These are phyloP conservation scores for Xiphophorus birchmanni DNA, from an alignment of 2,797 vertebrate genomes.

Conservation along the genomic window DNA sequence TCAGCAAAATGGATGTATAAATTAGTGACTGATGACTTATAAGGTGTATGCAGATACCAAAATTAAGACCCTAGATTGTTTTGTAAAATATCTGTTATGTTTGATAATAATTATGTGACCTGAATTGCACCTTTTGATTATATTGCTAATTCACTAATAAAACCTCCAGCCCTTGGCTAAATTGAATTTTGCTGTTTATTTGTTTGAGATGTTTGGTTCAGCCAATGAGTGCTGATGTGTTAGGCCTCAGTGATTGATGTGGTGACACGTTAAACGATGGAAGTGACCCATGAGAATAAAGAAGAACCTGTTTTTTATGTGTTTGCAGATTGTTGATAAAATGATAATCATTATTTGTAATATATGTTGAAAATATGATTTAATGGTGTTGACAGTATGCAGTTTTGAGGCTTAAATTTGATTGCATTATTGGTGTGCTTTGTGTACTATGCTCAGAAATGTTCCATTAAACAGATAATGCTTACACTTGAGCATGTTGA, in stretches of 20 bases:
- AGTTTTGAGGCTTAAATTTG: no score
- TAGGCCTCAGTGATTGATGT: constrained; percentile 82
- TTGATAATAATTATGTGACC: background rate
- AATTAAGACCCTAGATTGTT: background rate
- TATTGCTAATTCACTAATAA: background rate
- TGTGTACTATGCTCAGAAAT: constrained; percentile 5
- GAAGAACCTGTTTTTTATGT: constrained; percentile 45
- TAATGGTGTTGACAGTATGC: no score
- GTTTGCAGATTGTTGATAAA: background rate
- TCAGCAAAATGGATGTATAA: background rate
- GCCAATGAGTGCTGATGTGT: constrained; percentile 34
- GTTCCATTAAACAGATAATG: constrained; percentile 11
- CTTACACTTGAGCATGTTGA: constrained; percentile 24
- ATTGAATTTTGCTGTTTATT: constrained; percentile 78
- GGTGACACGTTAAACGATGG: constrained; percentile 81
- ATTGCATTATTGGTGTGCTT: constrained; percentile 2
- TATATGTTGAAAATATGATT: background rate
- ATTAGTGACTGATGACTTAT: background rate
- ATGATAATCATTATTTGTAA: background rate
- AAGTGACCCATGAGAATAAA: constrained; percentile 61
- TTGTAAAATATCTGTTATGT: background rate
- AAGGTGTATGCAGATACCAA: background rate
- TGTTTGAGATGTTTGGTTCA: constrained; percentile 59
- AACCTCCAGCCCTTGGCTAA: background rate
- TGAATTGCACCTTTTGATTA: background rate